Percentiles rank a stretch among this genome's conserved stretches.
phyloP scores from a whole-genome alignment of 2,888 invertebrate species.

The Drosophila anomalipes region DNA sequence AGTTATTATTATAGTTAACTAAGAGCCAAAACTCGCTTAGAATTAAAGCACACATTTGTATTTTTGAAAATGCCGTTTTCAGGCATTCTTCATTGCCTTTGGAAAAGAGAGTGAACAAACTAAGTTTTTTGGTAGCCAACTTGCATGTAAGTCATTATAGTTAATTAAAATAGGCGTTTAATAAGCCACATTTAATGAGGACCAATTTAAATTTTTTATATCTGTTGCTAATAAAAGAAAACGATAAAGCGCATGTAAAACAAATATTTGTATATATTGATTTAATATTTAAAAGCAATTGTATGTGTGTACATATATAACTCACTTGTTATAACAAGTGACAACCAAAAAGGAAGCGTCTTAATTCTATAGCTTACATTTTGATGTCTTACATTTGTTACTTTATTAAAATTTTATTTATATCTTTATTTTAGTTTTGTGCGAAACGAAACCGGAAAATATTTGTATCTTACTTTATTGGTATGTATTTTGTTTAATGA shows the following conservation, averaged over 20 bases:
- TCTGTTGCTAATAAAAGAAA: conserved; percentile 60
- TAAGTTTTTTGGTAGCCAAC: conserved; percentile 10
- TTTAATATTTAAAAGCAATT: not conserved
- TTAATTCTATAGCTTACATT: not conserved
- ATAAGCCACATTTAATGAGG: conserved; percentile 18
- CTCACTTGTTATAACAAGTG: not conserved
- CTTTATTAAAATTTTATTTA: conserved; percentile 10
- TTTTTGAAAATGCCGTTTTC: conserved; percentile 31
- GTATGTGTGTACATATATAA: not conserved
- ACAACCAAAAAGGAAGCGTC: not conserved
- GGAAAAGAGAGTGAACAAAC: not conserved
- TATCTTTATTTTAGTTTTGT: conserved; percentile 3
- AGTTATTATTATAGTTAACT: conserved; percentile 27
- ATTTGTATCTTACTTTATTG: not conserved
- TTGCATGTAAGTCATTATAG: conserved; percentile 28
- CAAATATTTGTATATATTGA: conserved; percentile 6
- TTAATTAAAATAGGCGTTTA: conserved; percentile 8
- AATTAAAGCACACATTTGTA: conserved; percentile 27
- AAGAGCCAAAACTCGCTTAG: conserved; percentile 39
- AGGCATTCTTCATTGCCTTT: conserved; percentile 41
- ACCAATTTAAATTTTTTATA: conserved; percentile 65
- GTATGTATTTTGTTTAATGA: conserved; percentile 15
- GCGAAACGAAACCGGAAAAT: not conserved
- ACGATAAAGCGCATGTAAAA: conserved; percentile 32
- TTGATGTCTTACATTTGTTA: not conserved